Base-by-base conservation (phyloP, 37 sponge, comb jelly and placozoan genomes). In the Oopsacas minuta region DNA sequence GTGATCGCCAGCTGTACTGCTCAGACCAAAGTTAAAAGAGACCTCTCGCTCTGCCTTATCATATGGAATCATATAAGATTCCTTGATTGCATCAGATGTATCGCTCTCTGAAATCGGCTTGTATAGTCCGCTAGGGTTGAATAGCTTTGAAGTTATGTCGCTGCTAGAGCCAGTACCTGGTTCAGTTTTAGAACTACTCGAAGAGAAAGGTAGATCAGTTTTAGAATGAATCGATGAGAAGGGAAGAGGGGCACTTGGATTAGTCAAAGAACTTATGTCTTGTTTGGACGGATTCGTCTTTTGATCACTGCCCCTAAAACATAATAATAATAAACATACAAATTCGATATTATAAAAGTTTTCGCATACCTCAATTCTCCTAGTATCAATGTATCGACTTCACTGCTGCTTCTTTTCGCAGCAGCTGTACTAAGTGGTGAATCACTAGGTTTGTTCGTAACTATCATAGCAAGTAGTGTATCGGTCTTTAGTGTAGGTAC, bases 51-150 rank as follows among this genome's bases (percentile, higher is more conserved):
- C 75, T 34, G 30, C 75, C 28, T 61, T 61, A 34, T 61, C 75
- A 34, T 61, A 61, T 5, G 75, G 75, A 61, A 61, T 61, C 28
- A 61, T 61, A 34, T 61, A 61, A 3, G 75, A 61, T 32, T 61
- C 75, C 75, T 61, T 61, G 12, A 12, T 12, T 22, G 12, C 51
- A 32, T 61, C 1, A 3, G 28, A 5, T 7, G 20, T n/a, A n/a
- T 61, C 75, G 75, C 1, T n/a, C 1, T 61, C 75, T 3, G 75
- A 20, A 20, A 61, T 61, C 30, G 75, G 75, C 30, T 61, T 61
- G 75, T 61, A 61, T 25, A 61, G 75, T 12, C 75, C 75, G 75
- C 75, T 61, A 5, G 75, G 75, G 75, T 61, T 61, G 75, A 61
- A 61, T 3, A 12, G 75, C 1, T 10, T 10, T 34, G 75, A 61